Evolutionary conservation across 2,888 invertebrate genomes (phyloP).

Genomic region (Syrista parreyssii): DNA sequence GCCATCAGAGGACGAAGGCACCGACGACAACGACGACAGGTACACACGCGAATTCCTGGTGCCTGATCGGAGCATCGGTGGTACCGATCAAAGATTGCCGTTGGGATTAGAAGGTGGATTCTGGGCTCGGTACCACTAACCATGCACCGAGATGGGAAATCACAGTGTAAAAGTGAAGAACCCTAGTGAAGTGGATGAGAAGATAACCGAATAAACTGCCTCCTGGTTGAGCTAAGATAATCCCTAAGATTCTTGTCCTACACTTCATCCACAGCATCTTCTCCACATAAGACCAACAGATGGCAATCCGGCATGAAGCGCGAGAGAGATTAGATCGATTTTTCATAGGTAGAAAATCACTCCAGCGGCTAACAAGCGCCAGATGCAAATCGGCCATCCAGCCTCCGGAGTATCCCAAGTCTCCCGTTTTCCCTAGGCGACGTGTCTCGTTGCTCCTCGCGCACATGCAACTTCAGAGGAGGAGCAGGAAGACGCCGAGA

Average conservation of each 20-base stretch:
- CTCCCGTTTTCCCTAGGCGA: background rate
- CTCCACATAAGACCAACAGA: slow-evolving; percentile 35
- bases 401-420: background rate
- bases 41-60: slow-evolving; percentile 25
- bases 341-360: slow-evolving; percentile 56
- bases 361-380: slow-evolving; percentile 54
- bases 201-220: background rate
- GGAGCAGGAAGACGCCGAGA: background rate
- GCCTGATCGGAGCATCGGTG: background rate
- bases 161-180: background rate
- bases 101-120: background rate
- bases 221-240: background rate
- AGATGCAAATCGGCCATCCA: slow-evolving; percentile 53
- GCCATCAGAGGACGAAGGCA: slow-evolving; percentile 27
- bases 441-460: background rate
- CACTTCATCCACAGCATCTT: background rate
- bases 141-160: background rate
- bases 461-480: background rate
- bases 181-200: background rate
- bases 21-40: slow-evolving; percentile 35
- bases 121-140: background rate
- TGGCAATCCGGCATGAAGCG: slow-evolving; percentile 42
- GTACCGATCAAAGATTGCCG: background rate
- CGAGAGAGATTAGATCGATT: slow-evolving; percentile 56
- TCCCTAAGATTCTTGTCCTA: background rate